Percentiles rank a stretch among this genome's conserved stretches.
Evolutionary conservation across 1,140 invertebrate genomes (phyloP).

Genomic region (Lanistes nyassanus): DNA sequence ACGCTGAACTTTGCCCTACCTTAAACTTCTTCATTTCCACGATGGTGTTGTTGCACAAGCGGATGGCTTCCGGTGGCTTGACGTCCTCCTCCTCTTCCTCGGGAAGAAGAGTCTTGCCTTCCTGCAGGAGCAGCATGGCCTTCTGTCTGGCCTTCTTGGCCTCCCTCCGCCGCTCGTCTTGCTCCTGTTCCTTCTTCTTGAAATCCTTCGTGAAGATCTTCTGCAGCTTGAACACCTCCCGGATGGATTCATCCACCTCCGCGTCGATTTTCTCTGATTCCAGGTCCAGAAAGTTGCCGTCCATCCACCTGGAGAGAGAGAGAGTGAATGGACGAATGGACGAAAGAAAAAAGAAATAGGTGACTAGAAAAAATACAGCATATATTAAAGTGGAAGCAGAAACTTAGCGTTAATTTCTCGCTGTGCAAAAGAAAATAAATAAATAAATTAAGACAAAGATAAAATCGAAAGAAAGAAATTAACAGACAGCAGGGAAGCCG

Average conservation of each 20-base stretch:
- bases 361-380: background rate
- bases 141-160: slow-evolving; percentile 62
- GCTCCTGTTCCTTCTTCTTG: slow-evolving; percentile 61
- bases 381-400: background rate
- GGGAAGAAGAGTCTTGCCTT: slow-evolving; percentile 69
- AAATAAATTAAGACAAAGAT: background rate
- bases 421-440: background rate
- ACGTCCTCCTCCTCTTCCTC: slow-evolving; percentile 56
- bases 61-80: slow-evolving; percentile 55
- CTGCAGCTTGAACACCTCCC: slow-evolving; percentile 82
- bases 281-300: slow-evolving; percentile 88
- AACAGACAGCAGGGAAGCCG: background rate
- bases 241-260: slow-evolving; percentile 63
- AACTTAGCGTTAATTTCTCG: background rate
- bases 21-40: slow-evolving; percentile 83
- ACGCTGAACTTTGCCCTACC: slow-evolving; percentile 65
- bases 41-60: slow-evolving; percentile 64
- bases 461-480: background rate
- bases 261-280: slow-evolving; percentile 70
- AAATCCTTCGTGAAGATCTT: slow-evolving; percentile 83
- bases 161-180: slow-evolving; percentile 59
- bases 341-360: background rate
- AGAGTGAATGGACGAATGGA: slow-evolving; percentile 1
- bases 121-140: slow-evolving; percentile 73
- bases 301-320: slow-evolving; percentile 75